Evolutionary conservation across 2,888 invertebrate genomes (phyloP).

Genomic region (Linnaemya tessellans): DNA sequence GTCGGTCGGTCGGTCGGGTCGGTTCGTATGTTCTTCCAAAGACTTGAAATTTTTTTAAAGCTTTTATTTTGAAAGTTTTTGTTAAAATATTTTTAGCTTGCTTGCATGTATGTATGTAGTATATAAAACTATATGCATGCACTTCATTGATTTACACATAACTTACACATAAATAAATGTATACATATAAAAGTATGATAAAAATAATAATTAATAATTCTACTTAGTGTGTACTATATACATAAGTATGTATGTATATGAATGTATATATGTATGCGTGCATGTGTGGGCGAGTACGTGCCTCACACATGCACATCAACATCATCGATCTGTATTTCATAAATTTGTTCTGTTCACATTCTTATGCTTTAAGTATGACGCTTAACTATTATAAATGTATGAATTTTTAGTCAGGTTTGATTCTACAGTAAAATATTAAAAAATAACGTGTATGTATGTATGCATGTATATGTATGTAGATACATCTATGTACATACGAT

Average conservation of each 20-base stretch:
- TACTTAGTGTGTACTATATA: slow-evolving; percentile 42
- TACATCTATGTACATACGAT: slow-evolving; percentile 44
- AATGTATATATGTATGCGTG: not conserved
- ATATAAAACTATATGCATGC: slow-evolving; percentile 69
- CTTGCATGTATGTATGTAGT: slow-evolving; percentile 32
- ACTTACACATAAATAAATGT: slow-evolving; percentile 48
- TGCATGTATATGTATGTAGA: slow-evolving; percentile 21
- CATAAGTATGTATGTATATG: slow-evolving; percentile 14
- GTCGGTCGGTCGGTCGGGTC: too few relatives aligned
- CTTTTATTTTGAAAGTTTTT: slow-evolving; percentile 50
- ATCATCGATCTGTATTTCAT: not conserved
- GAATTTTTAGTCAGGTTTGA: slow-evolving; percentile 64
- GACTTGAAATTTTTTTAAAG: slow-evolving; percentile 5
- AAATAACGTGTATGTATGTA: slow-evolving; percentile 16
- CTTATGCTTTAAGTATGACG: slow-evolving; percentile 31
- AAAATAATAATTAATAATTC: slow-evolving; percentile 35
- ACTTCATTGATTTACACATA: slow-evolving; percentile 54
- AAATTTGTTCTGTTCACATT: slow-evolving; percentile 24
- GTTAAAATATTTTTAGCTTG: slow-evolving; percentile 49
- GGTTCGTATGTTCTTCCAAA: not conserved
- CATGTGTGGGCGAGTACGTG: not conserved
- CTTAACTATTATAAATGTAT: slow-evolving; percentile 68
- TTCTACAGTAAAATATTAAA: slow-evolving; percentile 53
- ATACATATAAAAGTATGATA: slow-evolving; percentile 51
- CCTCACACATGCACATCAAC: not conserved